A percentile compares a stretch with the other conserved stretches of the same genome.
Conservation (phyloP, 2,888 invertebrate species). For the Eupeodes luniger region DNA sequence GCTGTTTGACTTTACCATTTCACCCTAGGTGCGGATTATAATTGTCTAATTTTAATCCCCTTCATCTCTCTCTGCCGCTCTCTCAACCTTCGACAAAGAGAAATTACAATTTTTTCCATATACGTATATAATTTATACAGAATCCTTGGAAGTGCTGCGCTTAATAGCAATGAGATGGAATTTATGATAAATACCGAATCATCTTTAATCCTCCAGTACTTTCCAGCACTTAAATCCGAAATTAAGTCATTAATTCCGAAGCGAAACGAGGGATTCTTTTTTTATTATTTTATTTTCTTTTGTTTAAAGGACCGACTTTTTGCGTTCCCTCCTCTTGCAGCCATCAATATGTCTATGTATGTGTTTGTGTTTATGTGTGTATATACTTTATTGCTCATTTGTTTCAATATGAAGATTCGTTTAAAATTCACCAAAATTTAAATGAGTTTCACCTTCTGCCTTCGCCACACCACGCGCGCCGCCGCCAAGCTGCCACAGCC, state of each 20-base stretch:
- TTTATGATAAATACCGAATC: constrained; percentile 34
- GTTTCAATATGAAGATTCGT: constrained; percentile 62
- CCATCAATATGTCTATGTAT: neutral
- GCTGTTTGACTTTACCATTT: constrained; percentile 29
- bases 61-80: neutral
- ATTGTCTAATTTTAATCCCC: constrained; percentile 55
- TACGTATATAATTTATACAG: constrained; percentile 7
- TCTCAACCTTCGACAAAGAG: constrained; percentile 1
- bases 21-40: constrained; percentile 25
- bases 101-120: constrained; percentile 35
- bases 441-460: constrained; percentile 35
- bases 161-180: constrained; percentile 30
- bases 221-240: constrained; percentile 23
- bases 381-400: constrained; percentile 60
- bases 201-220: constrained; percentile 37
- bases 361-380: neutral
- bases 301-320: constrained; percentile 20
- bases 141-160: constrained; percentile 10
- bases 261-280: constrained; percentile 18
- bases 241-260: constrained; percentile 38
- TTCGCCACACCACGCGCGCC: neutral
- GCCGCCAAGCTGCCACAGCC: constrained; percentile 24
- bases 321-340: neutral
- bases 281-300: neutral
- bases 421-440: constrained; percentile 61